Base-by-base conservation (phyloP, 2,797 vertebrate genomes). In the Pangasius larnaudii region DNA sequence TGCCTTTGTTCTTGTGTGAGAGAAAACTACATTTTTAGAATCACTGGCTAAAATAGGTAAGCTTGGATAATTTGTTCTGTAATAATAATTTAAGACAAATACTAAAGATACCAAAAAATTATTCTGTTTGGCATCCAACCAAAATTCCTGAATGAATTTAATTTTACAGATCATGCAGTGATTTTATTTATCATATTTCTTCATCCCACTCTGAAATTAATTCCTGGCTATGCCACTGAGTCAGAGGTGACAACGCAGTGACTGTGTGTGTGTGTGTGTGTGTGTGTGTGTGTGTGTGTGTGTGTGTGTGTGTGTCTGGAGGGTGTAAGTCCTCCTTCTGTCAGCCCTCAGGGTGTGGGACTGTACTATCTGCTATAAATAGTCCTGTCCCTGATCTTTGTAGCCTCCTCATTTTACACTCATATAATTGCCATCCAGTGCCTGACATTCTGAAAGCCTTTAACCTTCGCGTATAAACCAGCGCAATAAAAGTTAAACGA, bases 401-500 rank as follows among this genome's bases (percentile, higher is more conserved):
- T 93, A 90, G 91, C 93, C 91, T 92, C 89, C 92, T 94, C 91
- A 58, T 89, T 94, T 95, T 95, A 93, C 93, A 92, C 91, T 92
- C 91, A 88, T 89, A 91, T 93, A 92, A 93, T 90, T 80, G 14
- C 89, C 46, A 69, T 90, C 92, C 92, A 88, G 92, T 90, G 91
- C 92, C 92, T 92, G 89, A 91, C 91, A 87, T 91, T 91, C 90
- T 93, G 91, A 77, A 88, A 87, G 90, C 91, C 92, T 93, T 93
- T 93, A 93, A 93, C 91, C 93, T 90, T 88, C 89, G 85, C 88
- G 88, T 63, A 86, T 84, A 51, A 89, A 91, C 93, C 51, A 86
- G 71, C 93, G 93, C 91, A 94, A 94, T 93, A 92, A 92, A 95
- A 93, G 83, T 91, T 90, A 88, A 90, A 89, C 58, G 87, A 92